Base-by-base conservation (phyloP, 2,888 invertebrate genomes). In the Argyresthia goedartella region DNA sequence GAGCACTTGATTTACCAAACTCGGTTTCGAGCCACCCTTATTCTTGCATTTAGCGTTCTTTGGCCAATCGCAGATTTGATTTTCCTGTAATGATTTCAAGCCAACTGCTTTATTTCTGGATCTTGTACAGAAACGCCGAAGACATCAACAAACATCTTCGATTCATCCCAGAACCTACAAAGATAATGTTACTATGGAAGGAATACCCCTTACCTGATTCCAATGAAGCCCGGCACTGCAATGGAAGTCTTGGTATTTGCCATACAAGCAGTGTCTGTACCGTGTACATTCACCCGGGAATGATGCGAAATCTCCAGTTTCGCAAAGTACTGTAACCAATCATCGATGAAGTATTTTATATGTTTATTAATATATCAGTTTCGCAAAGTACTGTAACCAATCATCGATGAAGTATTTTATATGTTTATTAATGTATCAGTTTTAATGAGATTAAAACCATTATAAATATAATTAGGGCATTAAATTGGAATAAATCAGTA, bases 221-320 rank as follows among this genome's bases (percentile, higher is more conserved):
- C 93, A 94, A 60, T 93, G 91, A 36, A 94, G 77, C 11, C 93
- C 93, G 8, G 90, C 87, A 43, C 90, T 89, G 70, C 95, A 96
- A 11, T 90, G 79, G 61, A 91, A 92, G 14, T 90, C 88, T 67
- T 93, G 90, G 54, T 90, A 91, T 63, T 91, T 91, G 36, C 94
- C 94, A 89, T 94, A 95, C 14, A 94, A 79, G 61, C 96, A 96
- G 56, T 92, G 91, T 55, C 91, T 85, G 67, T 94, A 95, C 52
- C 91, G 90, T 0, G 86, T 85, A 65, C 95, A 95, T 63, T 95
- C 92, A 0, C 88, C 88, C 0, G 92, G 91, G 59, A 91, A 85
- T 0, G 88, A 73, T 0, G 91, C 88, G 61, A 91, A 92, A 53
- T 88, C 76, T n/a, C 91, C 91, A 49, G 88, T 90, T 55, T 89